These are phyloP conservation scores for Cebidichthys violaceus DNA, from an alignment of 2,113 vertebrate genomes.

Conservation along the genomic window DNA sequence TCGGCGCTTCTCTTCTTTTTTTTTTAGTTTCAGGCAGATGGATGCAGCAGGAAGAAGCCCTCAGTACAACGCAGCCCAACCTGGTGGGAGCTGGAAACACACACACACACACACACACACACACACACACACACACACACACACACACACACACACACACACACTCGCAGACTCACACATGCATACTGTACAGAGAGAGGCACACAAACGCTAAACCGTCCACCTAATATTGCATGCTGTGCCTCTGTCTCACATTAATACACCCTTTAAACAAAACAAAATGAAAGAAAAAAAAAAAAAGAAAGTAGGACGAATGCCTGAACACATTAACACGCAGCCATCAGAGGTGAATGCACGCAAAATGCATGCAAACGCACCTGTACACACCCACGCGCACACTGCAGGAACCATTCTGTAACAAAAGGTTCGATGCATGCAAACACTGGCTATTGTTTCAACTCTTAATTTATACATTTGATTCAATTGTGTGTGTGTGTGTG, in stretches of 20 bases:
- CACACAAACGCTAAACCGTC: background rate
- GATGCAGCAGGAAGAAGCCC: conserved; percentile 73
- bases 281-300: background rate
- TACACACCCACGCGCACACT: conserved; percentile 12
- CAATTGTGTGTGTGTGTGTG: background rate
- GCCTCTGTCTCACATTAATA: background rate
- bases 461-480: background rate
- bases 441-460: too few species aligned
- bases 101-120: conserved; percentile 38
- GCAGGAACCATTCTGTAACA: background rate
- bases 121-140: conserved; percentile 15
- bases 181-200: background rate
- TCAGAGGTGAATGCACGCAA: background rate
- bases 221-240: background rate
- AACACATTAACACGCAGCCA: background rate
- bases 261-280: background rate
- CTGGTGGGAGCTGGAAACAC: conserved; percentile 67
- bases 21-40: conserved; percentile 31
- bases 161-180: conserved; percentile 7
- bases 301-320: conserved; percentile 34
- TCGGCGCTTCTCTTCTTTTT: conserved; percentile 9
- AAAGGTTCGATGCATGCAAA: background rate
- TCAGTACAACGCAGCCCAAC: conserved; percentile 57
- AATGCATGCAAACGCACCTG: conserved; percentile 22
- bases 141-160: conserved; percentile 20